Percentiles rank a stretch among this genome's conserved stretches.
phyloP scores from a whole-genome alignment of 64 coral and sea anemone genomes.

The Montipora capricornis region DNA sequence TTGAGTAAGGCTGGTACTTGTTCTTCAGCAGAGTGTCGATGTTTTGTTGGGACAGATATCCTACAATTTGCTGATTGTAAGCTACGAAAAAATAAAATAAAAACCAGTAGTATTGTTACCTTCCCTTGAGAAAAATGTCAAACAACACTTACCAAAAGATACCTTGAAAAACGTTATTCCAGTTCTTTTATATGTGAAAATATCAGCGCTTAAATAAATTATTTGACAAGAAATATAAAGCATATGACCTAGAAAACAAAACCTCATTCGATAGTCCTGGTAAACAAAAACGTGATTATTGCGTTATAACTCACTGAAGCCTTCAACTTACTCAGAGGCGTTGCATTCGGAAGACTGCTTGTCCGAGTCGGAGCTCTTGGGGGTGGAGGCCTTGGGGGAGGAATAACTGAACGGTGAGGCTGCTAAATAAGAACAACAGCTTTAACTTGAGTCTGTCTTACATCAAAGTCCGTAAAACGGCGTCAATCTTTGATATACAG shows the following conservation, averaged over 20 bases:
- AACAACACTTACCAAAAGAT: neutral
- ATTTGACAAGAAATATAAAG: too few species aligned
- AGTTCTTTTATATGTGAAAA: too few species aligned
- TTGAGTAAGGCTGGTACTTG: slow-evolving; percentile 65
- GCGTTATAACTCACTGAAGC: too few species aligned
- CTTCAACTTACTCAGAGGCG: slow-evolving; percentile 70
- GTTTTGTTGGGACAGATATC: slow-evolving; percentile 84
- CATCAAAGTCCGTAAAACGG: neutral
- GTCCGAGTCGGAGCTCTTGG: slow-evolving; percentile 55
- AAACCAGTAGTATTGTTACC: too few species aligned
- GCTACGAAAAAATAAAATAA: slow-evolving; percentile 22
- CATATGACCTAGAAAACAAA: too few species aligned
- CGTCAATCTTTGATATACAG: neutral
- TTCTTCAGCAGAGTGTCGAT: slow-evolving; percentile 82
- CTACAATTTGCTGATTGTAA: slow-evolving; percentile 96
- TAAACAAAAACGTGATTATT: too few species aligned
- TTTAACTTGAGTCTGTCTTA: neutral
- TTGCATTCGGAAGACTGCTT: slow-evolving; percentile 26
- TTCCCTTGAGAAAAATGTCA: neutral
- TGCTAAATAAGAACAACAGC: neutral
- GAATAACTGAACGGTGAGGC: slow-evolving; percentile 42
- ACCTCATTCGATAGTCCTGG: too few species aligned
- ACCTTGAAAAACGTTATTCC: neutral
- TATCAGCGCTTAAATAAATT: too few species aligned
- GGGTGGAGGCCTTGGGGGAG: slow-evolving; percentile 88